Base-by-base conservation (phyloP, 2,113 vertebrate genomes). In the Ctenodactylus gundi region DNA sequence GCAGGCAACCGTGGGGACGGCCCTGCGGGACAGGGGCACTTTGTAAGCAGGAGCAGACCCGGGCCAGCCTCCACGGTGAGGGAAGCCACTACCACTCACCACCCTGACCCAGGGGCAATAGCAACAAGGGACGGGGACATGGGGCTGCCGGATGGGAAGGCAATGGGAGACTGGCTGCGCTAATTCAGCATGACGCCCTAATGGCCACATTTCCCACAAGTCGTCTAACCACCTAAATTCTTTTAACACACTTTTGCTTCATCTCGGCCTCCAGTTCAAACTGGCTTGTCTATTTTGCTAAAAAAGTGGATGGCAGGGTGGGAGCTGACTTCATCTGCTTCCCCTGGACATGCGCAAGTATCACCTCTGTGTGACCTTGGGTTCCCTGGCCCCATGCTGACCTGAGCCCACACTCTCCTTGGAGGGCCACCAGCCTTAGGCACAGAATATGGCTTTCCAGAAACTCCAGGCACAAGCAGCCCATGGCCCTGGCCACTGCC, bases 121-220 rank as follows among this genome's bases (percentile, higher is more conserved):
- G n/a, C n/a, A n/a, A n/a, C n/a, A n/a, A n/a, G n/a, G n/a, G n/a
- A 25, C 9, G 27, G 84, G 17, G 17, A 57, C 55, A 39, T 18
- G 12, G 53, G 41, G 27, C 44, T 15, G 31, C 17, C 25, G 7
- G 36, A 3, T 3, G 2, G 39, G 98, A 97, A 96, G 98, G 98
- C 97, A 78, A 99, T 99, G 99, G 98, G 98, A 98, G 97, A 97
- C 98, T 98, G 97, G 98, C 98, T 98, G 98, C 98, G 98, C 97
- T 99, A 98, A 99, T 98, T 98, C 98, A 98, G 97, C 97, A 95
- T 97, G 97, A 98, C 98, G 98, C 97, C 98, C 97, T 98, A 98
- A 98, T 96, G 97, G 98, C 98, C 98, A 98, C 98, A 82, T 91
- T 97, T 98, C 98, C 98, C 97, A 97, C 96, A 96, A 98, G 98